Conservation (phyloP, 2,113 vertebrate genomes). For the Coreoperca whiteheadi region DNA sequence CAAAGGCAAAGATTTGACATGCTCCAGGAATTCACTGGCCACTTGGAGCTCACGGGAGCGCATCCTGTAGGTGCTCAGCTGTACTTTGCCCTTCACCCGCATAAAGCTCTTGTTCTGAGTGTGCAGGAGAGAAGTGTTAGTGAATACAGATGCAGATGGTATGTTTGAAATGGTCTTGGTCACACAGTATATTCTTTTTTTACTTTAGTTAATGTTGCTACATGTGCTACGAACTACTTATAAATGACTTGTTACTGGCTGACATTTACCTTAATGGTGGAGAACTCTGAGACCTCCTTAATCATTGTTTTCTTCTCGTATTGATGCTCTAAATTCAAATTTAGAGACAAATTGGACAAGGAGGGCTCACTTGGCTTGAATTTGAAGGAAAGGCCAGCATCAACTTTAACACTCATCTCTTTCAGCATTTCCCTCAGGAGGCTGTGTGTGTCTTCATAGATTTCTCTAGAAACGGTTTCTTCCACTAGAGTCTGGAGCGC, state of each 20-base stretch:
- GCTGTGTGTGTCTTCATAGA: conserved; percentile 80
- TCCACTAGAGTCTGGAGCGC: conserved; percentile 86
- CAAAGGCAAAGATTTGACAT: conserved; percentile 85
- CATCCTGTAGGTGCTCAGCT: conserved; percentile 89
- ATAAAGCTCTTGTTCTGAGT: conserved; percentile 79
- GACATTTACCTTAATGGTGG: conserved; percentile 78
- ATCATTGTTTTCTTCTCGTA: conserved; percentile 58
- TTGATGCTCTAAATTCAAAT: fast-evolving
- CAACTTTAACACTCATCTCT: conserved; percentile 50
- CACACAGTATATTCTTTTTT: background rate
- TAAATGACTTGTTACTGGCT: background rate
- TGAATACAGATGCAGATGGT: background rate
- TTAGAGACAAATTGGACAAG: background rate
- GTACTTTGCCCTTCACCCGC: conserved; percentile 86
- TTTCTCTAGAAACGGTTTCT: conserved; percentile 84
- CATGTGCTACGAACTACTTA: background rate
- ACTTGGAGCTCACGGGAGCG: conserved; percentile 80
- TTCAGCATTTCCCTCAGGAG: conserved; percentile 80
- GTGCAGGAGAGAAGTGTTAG: background rate
- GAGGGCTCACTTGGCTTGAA: conserved; percentile 66
- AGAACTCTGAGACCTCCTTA: conserved; percentile 51
- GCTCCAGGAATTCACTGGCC: conserved; percentile 83
- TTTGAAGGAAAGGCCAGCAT: conserved; percentile 81
- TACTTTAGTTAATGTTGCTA: background rate
- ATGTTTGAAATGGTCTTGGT: background rate